Percentiles rank a stretch among this genome's conserved stretches.
phyloP scores from a whole-genome alignment of 2,113 vertebrate genomes.

The Xenopus tropicalis region DNA sequence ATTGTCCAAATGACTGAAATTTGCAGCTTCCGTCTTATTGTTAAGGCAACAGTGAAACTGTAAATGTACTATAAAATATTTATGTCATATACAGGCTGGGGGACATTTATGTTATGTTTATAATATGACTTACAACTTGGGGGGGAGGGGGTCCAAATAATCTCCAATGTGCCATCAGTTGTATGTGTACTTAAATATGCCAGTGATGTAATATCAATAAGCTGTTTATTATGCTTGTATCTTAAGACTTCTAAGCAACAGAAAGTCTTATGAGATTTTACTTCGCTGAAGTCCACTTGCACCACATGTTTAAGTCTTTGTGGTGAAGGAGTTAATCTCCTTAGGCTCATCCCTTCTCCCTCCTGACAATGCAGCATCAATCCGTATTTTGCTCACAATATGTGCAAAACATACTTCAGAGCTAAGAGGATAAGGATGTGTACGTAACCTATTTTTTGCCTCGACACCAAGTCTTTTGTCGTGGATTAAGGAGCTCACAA shows the following conservation, averaged over 20 bases:
- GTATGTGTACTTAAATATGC: too few species aligned
- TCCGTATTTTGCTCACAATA: constrained; percentile 56
- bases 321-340: constrained; percentile 2
- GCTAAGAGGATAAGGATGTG: constrained; percentile 57
- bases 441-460: constrained; percentile 57
- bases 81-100: too few species aligned
- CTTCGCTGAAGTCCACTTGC: neutral
- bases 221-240: neutral
- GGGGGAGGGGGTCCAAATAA: too few species aligned
- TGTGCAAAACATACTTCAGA: constrained; percentile 50
- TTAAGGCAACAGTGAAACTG: too few species aligned
- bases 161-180: too few species aligned
- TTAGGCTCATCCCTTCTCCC: neutral
- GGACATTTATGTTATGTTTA: too few species aligned
- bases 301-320: neutral
- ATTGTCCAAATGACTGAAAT: too few species aligned
- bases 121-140: too few species aligned
- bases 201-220: neutral
- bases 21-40: too few species aligned
- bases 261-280: neutral
- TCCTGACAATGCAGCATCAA: constrained; percentile 51
- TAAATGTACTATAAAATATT: too few species aligned
- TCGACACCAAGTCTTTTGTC: constrained; percentile 55
- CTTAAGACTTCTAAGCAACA: constrained; percentile 1
- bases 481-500: constrained; percentile 64